Base-by-base conservation (phyloP, 2,888 invertebrate genomes). In the Drosophila borborema region DNA sequence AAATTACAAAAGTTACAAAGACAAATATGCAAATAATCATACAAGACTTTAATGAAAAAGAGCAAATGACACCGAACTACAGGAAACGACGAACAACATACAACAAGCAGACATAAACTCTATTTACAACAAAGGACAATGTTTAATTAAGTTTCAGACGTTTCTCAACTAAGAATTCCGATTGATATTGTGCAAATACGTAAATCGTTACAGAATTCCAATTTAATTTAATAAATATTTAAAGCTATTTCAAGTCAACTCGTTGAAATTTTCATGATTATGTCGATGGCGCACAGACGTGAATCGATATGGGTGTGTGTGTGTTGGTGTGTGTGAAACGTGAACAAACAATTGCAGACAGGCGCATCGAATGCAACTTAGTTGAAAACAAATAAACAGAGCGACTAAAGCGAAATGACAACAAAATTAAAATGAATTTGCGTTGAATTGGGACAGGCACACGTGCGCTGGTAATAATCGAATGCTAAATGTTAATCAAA, bases 401-500 rank as follows among this genome's bases (percentile, higher is more conserved):
- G 28, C 31, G 61, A 63, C 65, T 53, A 36, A 51, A 51, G 55
- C 59, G 40, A 43, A 55, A 34, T 67, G 45, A 28, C 48, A 72
- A 66, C 53, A 71, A 46, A 46, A 61, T 69, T 69, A 2, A 67
- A 60, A 79, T 70, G 64, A 49, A 67, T 64, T 66, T 58, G 49
- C 43, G 43, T 28, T 38, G 43, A 14, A 18, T 55, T 23, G 28
- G n/a, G 23, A 16, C 36, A 23, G 31, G 23, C 10, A 45, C 61
- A 77, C 68, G 60, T 78, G 69, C 63, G 62, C 66, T 45, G 49
- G 63, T 61, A 43, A 49, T 49, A 82, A 76, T 82, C 58, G 66
- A 81, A 67, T 74, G 72, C 72, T 46, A 55, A 64, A 79, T 80
- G 72, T 85, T 85, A 84, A 70, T 63, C 67, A 85, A 84, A 85